Evolutionary conservation across 2,113 vertebrate species (phyloP).

Genomic region (Octodon degus): DNA sequence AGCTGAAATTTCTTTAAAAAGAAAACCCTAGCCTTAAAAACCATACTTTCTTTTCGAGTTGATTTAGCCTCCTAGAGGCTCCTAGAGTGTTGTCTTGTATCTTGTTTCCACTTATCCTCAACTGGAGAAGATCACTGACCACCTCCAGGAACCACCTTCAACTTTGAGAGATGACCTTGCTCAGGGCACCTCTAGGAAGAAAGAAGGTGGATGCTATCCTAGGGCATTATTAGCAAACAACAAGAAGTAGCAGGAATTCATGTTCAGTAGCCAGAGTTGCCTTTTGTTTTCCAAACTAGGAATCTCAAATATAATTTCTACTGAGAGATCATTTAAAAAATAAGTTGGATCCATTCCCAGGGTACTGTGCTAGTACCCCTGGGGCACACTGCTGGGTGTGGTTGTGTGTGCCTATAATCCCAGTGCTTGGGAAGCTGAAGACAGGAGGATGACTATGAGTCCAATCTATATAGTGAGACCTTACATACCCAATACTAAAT

Average conservation of each 20-base stretch:
- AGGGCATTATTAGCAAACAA: slow-evolving; percentile 10
- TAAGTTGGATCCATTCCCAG: background rate
- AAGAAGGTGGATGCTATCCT: background rate
- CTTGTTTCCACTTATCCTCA: slow-evolving; percentile 41
- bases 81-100: background rate
- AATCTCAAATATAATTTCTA: slow-evolving; percentile 27
- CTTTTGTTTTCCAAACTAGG: slow-evolving; percentile 47
- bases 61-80: background rate
- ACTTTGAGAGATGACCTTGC: background rate
- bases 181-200: background rate
- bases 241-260: slow-evolving; percentile 7
- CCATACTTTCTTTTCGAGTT: background rate
- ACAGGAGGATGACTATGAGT: no score
- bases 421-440: no score
- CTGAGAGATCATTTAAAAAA: slow-evolving; percentile 35
- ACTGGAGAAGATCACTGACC: background rate
- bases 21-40: background rate
- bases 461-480: no score
- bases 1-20: background rate
- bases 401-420: no score
- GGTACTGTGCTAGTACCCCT: no score
- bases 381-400: no score
- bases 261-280: background rate
- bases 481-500: no score
- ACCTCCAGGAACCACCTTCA: background rate